These are phyloP conservation scores for Tetragonula clypearis DNA, from an alignment of 1,140 invertebrate species.

Conservation along the genomic window DNA sequence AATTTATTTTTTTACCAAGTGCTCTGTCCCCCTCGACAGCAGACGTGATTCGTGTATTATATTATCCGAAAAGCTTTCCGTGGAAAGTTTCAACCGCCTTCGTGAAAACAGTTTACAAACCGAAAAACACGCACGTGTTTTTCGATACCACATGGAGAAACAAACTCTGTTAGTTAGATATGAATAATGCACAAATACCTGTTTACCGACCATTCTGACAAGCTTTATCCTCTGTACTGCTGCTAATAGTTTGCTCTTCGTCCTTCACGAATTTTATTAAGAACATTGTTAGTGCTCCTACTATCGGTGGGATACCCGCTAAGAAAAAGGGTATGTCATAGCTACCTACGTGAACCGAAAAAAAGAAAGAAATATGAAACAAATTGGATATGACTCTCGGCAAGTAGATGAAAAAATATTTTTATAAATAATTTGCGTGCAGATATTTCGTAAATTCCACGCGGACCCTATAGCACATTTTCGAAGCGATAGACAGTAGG, in stretches of 20 bases:
- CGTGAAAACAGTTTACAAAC: slow-evolving; percentile 44
- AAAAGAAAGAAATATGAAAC: not conserved
- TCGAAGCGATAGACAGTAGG: too few species aligned
- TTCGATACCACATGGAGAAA: slow-evolving; percentile 51
- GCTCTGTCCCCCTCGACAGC: slow-evolving; percentile 35
- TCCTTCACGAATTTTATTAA: slow-evolving; percentile 84
- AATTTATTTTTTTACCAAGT: slow-evolving; percentile 49
- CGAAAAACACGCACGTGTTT: slow-evolving; percentile 38
- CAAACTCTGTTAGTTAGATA: slow-evolving; percentile 53
- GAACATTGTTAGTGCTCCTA: slow-evolving; percentile 90
- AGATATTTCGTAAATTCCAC: too few species aligned
- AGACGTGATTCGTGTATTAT: slow-evolving; percentile 47
- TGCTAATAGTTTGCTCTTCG: slow-evolving; percentile 17
- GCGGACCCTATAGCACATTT: too few species aligned
- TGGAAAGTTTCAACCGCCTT: slow-evolving; percentile 48
- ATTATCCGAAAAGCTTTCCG: slow-evolving; percentile 45
- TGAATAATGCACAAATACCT: slow-evolving; percentile 61
- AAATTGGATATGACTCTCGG: not conserved
- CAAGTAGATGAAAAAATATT: not conserved
- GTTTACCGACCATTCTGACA: slow-evolving; percentile 67
- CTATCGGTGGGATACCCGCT: slow-evolving; percentile 92
- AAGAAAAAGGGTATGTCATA: slow-evolving; percentile 91
- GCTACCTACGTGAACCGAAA: slow-evolving; percentile 81
- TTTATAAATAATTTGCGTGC: not conserved
- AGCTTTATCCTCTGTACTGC: slow-evolving; percentile 34